Percentiles rank a stretch among this genome's conserved stretches.
Conservation (phyloP, 2,113 vertebrate species). For the Rhinoptilus africanus region DNA sequence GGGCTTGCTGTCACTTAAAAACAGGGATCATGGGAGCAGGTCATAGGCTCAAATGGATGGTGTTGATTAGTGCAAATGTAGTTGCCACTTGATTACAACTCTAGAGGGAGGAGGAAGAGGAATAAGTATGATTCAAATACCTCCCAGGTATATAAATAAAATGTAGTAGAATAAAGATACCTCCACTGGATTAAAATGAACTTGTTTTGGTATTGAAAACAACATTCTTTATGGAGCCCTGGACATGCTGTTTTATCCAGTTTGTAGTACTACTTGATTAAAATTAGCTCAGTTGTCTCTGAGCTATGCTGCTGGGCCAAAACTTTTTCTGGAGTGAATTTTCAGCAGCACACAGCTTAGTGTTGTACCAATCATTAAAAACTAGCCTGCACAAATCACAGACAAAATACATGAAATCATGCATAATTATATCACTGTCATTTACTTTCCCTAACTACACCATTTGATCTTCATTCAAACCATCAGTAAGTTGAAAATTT, state of each 20-base stretch:
- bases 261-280: neutral
- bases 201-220: neutral
- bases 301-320: neutral
- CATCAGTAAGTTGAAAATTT: neutral
- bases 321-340: neutral
- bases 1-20: neutral
- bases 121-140: neutral
- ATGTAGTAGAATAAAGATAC: neutral
- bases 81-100: neutral
- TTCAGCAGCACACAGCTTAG: neutral
- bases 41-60: neutral
- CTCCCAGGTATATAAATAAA: neutral
- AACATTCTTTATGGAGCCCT: neutral
- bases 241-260: neutral
- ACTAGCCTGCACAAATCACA: neutral
- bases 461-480: neutral
- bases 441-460: neutral
- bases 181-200: neutral
- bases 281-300: neutral
- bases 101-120: neutral
- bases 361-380: neutral
- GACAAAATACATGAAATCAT: neutral
- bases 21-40: neutral
- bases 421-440: neutral
- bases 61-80: neutral